Evolutionary conservation across 30 jellyfish, hydroid and myxozoan species (phyloP), one percentile per base, ranked within the genome.

Genomic region (Mastigias papua): DNA sequence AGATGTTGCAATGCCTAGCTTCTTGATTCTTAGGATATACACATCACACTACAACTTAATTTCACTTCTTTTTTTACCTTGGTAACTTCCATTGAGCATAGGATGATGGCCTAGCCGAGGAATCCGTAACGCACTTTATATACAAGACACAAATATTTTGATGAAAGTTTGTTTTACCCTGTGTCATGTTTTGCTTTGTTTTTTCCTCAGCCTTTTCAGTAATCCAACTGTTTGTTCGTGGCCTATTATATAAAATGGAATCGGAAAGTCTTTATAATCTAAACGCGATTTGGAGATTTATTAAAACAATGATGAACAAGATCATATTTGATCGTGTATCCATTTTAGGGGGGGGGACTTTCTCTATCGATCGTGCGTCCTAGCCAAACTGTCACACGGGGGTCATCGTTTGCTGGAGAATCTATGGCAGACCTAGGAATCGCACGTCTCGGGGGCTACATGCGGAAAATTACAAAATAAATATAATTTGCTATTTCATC

Each of bases 251-350:
- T 22, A 62, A 62, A 80, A 80, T 49, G 73, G 62, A 80, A 62
- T 63, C 90, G 81, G 90, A 63, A 64, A 62, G 42, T 34, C 81
- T 80, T 21, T 27, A 15, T 57, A 80, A 62, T 48, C 90, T 65
- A 80, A 80, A 62, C 90, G 69, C 69, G 90, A 80, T 80, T 62
- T 15, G 35, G 70, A 80, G 90, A 65, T 62, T 80, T 80, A 48
- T 21, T 26, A 80, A 60, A 20, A 63, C 58, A 63, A 27, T 27
- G 78, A 26, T 31, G 20, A 19, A 81, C 31, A 21, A 7, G 64
- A 26, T 37, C 81, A 10, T 22, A 28, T 73, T 30, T 80, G 80
- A 80, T 80, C n/a, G 30, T 50, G 32, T 35, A 65, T n/a, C 48
- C 72, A 50, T 25, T 1, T 1, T 50, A 42, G 37, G 90, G 89